Percentiles rank a stretch among this genome's conserved stretches.
These are phyloP conservation scores for Sapayoa aenigma DNA, from an alignment of 2,113 vertebrate species.

Conservation along the genomic window DNA sequence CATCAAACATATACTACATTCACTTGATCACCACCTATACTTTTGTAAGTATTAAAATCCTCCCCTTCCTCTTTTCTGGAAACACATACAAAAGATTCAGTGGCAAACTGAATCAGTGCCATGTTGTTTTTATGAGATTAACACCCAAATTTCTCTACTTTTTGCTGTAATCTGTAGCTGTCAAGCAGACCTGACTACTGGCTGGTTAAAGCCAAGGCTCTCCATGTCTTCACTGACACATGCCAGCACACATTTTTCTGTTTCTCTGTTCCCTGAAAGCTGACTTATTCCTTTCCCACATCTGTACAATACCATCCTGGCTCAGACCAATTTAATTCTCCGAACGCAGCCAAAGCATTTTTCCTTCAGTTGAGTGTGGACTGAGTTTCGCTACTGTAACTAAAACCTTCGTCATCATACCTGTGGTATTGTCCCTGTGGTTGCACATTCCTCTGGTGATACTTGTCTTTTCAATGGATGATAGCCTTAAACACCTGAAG, in stretches of 20 bases:
- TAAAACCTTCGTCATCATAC: not conserved
- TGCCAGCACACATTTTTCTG: not conserved
- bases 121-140: not conserved
- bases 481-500: not conserved
- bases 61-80: not conserved
- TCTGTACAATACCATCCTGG: not conserved
- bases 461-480: not conserved
- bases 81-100: not conserved
- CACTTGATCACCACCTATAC: not conserved
- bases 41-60: not conserved
- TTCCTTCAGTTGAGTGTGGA: not conserved
- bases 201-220: not conserved
- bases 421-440: accelerated
- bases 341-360: not conserved
- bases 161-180: not conserved
- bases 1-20: not conserved
- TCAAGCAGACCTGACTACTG: not conserved
- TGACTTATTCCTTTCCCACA: not conserved
- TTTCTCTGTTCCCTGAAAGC: not conserved
- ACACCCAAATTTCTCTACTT: not conserved
- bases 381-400: not conserved
- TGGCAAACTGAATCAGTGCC: not conserved
- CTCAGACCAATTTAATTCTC: not conserved
- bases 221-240: not conserved
- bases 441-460: slow-evolving; percentile 31